Conservation (phyloP, 1,140 invertebrate genomes). For the Trissolcus basalis region DNA sequence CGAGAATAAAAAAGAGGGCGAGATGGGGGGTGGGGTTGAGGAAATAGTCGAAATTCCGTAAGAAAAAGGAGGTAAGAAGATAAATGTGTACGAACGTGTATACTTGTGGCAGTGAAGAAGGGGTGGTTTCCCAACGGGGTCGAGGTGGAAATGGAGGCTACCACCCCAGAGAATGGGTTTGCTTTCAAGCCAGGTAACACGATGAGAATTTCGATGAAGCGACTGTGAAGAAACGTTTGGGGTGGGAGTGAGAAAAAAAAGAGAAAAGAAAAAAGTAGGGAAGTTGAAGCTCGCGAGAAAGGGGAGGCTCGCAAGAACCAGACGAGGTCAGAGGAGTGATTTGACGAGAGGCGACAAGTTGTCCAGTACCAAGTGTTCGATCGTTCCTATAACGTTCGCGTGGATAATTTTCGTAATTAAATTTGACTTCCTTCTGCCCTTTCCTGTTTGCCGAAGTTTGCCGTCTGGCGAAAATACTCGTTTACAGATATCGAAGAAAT, state of each 20-base stretch:
- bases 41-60: constrained; percentile 29
- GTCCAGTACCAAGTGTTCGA: constrained; percentile 35
- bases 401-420: constrained; percentile 56
- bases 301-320: constrained; percentile 8
- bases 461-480: constrained; percentile 41
- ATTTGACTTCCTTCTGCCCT: constrained; percentile 34
- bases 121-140: constrained; percentile 56
- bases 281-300: constrained; percentile 29
- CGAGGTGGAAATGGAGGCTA: constrained; percentile 54
- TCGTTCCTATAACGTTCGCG: constrained; percentile 46
- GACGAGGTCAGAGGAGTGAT: constrained; percentile 46
- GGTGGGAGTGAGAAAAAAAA: constrained; percentile 17
- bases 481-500: constrained; percentile 51
- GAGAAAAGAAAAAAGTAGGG: constrained; percentile 15
- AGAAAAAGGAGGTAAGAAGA: constrained; percentile 37
- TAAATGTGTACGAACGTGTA: constrained; percentile 40
- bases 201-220: constrained; percentile 60
- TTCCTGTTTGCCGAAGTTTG: constrained; percentile 41
- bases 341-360: constrained; percentile 51
- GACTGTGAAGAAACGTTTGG: constrained; percentile 50
- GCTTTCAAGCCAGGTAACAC: constrained; percentile 59
- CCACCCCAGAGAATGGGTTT: constrained; percentile 60
- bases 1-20: constrained; percentile 1
- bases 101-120: constrained; percentile 45
- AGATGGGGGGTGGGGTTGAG: background rate